Evolutionary conservation across 2,797 vertebrate species (phyloP), one percentile per base, ranked within the genome.

Genomic region (Botia almorhae): DNA sequence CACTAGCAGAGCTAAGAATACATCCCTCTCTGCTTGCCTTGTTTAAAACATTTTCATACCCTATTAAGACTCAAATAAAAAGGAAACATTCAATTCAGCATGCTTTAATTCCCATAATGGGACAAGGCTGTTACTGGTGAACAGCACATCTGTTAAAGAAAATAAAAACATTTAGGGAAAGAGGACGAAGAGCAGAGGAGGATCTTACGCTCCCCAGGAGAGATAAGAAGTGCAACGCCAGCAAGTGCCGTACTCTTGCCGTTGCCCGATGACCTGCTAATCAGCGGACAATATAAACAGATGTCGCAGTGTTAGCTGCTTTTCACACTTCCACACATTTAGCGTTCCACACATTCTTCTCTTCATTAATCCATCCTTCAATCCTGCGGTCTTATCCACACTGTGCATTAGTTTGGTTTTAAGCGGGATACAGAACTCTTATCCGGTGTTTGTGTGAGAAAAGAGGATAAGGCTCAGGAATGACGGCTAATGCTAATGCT

Each of bases 401-500:
- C 81, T 83, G 46, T 87, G 92, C 88, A 92, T 94, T 93, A 93
- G 87, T 76, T 88, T 83, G 63, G 87, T 91, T 91, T 88, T 93
- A 92, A 93, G 92, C 88, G 83, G 93, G 91, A 93, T 93, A 87
- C 91, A 90, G 89, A 51, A 93, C 92, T 93, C 91, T 93, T 92
- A 93, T 93, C 91, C 91, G 84, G 86, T 92, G 92, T 93, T 92
- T 93, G 88, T 90, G 83, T 86, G 86, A 92, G 91, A 69, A 81
- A 93, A 91, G 90, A 89, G 43, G 87, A 91, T 94, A 92, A 94
- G 90, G 90, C 91, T 87, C 88, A 87, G 89, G 90, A 91, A 91
- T 86, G 82, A 82, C 81, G 85, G 61, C 69, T 73, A 80, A 80
- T 39, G 48, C 60, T 80, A 73, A 72, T 73, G 69, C 87, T 85